Evolutionary conservation across 2,113 vertebrate species (phyloP).

Genomic region (Motacilla tschutschensis): DNA sequence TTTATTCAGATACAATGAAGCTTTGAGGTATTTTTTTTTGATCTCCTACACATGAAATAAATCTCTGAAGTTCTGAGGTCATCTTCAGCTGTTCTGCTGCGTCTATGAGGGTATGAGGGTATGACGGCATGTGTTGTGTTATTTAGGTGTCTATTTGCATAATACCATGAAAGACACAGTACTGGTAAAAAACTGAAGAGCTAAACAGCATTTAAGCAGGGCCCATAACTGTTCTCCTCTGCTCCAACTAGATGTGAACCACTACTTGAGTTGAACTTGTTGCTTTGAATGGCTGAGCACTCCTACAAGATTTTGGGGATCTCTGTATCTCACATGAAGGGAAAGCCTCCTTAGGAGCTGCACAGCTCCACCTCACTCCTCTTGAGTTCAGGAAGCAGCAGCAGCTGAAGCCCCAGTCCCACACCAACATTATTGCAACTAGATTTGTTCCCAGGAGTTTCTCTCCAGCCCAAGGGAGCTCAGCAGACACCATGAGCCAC

Average conservation of each 20-base stretch:
- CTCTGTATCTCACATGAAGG: neutral
- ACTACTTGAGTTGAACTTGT: neutral
- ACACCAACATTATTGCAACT: fast-evolving
- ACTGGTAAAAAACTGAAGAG: neutral
- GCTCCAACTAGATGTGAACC: neutral
- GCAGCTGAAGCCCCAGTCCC: fast-evolving
- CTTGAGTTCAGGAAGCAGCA: neutral
- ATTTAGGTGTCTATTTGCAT: neutral
- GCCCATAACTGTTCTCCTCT: neutral
- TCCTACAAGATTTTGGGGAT: neutral
- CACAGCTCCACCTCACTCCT: neutral
- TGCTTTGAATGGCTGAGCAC: neutral
- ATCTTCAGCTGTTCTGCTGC: neutral
- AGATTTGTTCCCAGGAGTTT: neutral
- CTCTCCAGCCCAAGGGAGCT: neutral
- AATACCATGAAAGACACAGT: neutral
- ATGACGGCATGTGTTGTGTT: neutral
- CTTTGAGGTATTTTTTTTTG: conserved; percentile 11
- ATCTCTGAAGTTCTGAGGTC: neutral
- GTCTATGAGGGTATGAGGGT: neutral
- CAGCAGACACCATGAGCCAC: neutral
- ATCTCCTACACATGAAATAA: neutral
- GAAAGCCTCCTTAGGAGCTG: neutral
- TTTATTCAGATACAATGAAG: neutral
- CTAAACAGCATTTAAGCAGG: neutral